phyloP scores from a whole-genome alignment of 1,140 invertebrate species.

The Tetramorium parvispinum region DNA sequence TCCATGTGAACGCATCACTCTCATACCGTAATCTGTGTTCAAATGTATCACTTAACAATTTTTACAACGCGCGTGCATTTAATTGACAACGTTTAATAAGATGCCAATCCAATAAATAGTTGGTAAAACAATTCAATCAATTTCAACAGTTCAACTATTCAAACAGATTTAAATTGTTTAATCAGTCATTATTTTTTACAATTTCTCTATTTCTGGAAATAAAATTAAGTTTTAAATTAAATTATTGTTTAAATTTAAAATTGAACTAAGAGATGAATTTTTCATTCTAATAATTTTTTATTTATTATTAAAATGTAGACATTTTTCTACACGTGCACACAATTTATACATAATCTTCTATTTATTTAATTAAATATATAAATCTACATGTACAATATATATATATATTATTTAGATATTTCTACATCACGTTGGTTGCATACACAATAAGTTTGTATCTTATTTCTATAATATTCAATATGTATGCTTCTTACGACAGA shows the following conservation, averaged over 20 bases:
- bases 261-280: background rate
- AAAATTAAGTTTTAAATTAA: background rate
- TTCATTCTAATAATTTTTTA: background rate
- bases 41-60: conserved; percentile 31
- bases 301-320: background rate
- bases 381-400: background rate
- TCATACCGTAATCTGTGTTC: conserved; percentile 24
- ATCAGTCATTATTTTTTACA: background rate
- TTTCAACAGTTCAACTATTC: background rate
- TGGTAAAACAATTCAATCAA: background rate
- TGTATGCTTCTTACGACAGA: background rate
- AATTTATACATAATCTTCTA: background rate
- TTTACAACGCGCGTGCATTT: background rate
- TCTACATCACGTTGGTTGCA: too few relatives aligned
- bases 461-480: conserved; percentile 26
- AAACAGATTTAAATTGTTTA: background rate
- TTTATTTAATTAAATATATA: conserved; percentile 14
- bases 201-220: background rate
- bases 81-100: conserved; percentile 17
- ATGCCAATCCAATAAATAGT: background rate
- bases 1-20: conserved; percentile 32
- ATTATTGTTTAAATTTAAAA: background rate
- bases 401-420: background rate
- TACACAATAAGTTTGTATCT: background rate
- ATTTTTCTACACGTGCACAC: background rate